A percentile compares a stretch with the other conserved stretches of the same genome.
These are phyloP conservation scores for Phasianus colchicus DNA, from an alignment of 2,113 vertebrate genomes.

Conservation along the genomic window DNA sequence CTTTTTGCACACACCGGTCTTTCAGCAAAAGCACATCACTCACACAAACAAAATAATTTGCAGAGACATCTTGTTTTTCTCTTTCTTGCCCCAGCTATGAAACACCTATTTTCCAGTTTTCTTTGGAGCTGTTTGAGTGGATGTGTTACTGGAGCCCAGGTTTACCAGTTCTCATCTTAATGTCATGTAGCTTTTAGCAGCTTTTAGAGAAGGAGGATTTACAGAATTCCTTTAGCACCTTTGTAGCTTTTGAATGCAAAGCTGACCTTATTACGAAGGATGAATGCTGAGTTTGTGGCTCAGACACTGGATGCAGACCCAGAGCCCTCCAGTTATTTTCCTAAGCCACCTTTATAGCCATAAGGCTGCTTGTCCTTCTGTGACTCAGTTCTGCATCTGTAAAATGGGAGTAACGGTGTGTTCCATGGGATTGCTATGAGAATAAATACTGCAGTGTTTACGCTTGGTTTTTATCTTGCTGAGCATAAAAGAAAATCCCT, in stretches of 20 bases:
- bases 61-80: constrained; percentile 9
- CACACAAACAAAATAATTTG: constrained; percentile 34
- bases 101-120: constrained; percentile 28
- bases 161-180: constrained; percentile 37
- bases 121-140: background rate
- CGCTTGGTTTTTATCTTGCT: constrained; percentile 42
- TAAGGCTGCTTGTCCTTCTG: constrained; percentile 8
- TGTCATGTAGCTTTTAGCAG: constrained; percentile 39
- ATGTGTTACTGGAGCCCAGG: background rate
- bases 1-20: constrained; percentile 21
- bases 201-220: constrained; percentile 34
- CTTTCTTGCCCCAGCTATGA: background rate
- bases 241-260: constrained; percentile 1
- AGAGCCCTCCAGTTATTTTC: constrained; percentile 1
- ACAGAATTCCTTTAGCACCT: constrained; percentile 34
- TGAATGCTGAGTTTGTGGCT: constrained; percentile 45
- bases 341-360: background rate
- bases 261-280: constrained; percentile 33
- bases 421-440: constrained; percentile 41
- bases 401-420: constrained; percentile 36
- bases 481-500: constrained; percentile 51
- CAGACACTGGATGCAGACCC: background rate
- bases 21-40: constrained; percentile 19
- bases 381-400: constrained; percentile 49
- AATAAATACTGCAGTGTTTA: constrained; percentile 55